Evolutionary conservation across 2,888 invertebrate genomes (phyloP).

Genomic region (Drosophila lacicola): DNA sequence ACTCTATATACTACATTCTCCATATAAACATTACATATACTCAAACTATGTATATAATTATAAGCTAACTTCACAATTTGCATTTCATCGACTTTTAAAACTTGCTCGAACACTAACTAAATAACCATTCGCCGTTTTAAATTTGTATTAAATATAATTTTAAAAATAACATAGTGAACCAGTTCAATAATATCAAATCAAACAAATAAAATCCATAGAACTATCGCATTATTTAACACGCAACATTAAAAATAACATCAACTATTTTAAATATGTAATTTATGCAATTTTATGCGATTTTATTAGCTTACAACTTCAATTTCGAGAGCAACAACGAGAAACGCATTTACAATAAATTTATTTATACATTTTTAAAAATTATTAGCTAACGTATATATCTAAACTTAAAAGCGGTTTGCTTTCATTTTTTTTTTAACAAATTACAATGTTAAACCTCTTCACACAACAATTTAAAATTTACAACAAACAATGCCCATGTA

Average conservation of each 20-base stretch:
- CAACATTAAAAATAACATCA: neutral
- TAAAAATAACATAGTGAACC: conserved; percentile 13
- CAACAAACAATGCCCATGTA: neutral
- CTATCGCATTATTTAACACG: conserved; percentile 14
- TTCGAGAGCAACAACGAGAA: conserved; percentile 3
- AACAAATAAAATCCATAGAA: neutral
- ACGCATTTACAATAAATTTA: conserved; percentile 22
- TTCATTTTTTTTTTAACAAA: conserved; percentile 1
- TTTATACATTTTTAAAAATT: conserved; percentile 43
- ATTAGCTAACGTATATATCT: conserved; percentile 8
- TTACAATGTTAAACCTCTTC: neutral
- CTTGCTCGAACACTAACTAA: neutral
- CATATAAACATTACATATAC: neutral
- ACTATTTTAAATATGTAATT: conserved; percentile 48
- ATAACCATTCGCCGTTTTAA: conserved; percentile 30
- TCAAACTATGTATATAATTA: conserved; percentile 5
- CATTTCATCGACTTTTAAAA: conserved; percentile 28
- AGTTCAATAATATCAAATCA: neutral
- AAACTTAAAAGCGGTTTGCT: neutral
- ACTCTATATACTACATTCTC: neutral
- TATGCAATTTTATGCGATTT: conserved; percentile 45
- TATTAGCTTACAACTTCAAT: conserved; percentile 23
- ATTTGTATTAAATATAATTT: conserved; percentile 33
- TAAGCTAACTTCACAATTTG: conserved; percentile 7
- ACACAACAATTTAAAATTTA: conserved; percentile 1